A percentile compares a stretch with the other conserved stretches of the same genome.
Evolutionary conservation across 2,888 invertebrate genomes (phyloP).

Genomic region (Antheraea yamamai): DNA sequence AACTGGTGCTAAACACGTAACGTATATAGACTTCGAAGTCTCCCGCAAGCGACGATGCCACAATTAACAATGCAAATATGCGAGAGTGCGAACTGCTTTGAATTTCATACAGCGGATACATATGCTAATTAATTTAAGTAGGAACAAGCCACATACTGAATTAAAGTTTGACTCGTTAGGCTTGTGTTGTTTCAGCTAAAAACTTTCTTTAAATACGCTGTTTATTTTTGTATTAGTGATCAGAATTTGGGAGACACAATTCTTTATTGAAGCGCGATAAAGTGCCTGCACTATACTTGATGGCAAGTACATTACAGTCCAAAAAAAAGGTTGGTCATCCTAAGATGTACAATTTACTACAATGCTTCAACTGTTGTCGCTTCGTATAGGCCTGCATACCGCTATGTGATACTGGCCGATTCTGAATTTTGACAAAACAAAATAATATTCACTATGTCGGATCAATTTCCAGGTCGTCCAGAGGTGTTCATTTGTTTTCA

Average conservation of each 20-base stretch:
- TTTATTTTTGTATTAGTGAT: background rate
- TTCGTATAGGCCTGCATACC: too few species aligned
- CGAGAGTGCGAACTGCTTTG: constrained; percentile 63
- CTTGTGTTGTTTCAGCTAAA: constrained; percentile 30
- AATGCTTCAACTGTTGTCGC: too few species aligned
- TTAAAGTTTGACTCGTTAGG: constrained; percentile 48
- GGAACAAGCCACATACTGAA: constrained; percentile 60
- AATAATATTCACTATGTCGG: too few species aligned
- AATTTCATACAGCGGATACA: constrained; percentile 75
- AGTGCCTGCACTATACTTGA: too few species aligned
- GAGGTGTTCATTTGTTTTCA: too few species aligned
- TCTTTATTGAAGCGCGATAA: background rate
- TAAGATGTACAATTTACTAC: too few species aligned
- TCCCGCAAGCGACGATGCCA: constrained; percentile 41
- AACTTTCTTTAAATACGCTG: background rate
- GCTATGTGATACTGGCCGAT: too few species aligned
- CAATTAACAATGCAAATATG: constrained; percentile 81
- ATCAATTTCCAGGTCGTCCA: too few species aligned
- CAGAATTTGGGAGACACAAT: background rate
- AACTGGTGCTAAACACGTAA: background rate
- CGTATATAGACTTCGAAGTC: constrained; percentile 14
- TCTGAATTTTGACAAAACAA: too few species aligned
- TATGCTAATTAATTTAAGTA: constrained; percentile 69
- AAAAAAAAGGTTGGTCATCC: too few species aligned
- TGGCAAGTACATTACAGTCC: too few species aligned